Percentiles rank a stretch among this genome's conserved stretches.
phyloP scores from a whole-genome alignment of 2,113 vertebrate genomes.

The Laterallus jamaicensis region DNA sequence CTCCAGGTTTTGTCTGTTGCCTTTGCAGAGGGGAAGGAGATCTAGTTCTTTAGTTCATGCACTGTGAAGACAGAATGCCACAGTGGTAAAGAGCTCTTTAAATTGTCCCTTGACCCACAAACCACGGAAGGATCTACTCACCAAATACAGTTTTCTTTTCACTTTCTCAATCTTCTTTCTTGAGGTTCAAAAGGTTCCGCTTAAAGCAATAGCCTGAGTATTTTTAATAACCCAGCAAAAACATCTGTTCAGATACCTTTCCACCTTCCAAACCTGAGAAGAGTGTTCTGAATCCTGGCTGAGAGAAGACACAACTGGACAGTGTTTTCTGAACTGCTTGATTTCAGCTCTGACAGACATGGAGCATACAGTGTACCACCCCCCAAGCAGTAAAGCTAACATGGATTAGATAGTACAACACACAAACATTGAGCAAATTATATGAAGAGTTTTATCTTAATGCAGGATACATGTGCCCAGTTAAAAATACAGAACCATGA shows the following conservation, averaged over 20 bases:
- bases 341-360: background rate
- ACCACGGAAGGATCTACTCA: too few species aligned
- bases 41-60: background rate
- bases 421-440: background rate
- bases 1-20: background rate
- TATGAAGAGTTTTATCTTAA: slow-evolving; percentile 33
- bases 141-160: background rate
- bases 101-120: background rate
- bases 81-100: background rate
- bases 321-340: background rate
- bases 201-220: background rate
- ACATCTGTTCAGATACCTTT: background rate
- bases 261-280: background rate
- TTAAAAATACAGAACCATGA: background rate
- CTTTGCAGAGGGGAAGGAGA: background rate
- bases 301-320: background rate
- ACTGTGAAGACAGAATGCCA: background rate
- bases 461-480: background rate
- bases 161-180: background rate
- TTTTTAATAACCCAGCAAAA: background rate
- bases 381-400: background rate
- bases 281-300: background rate
- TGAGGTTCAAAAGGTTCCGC: background rate
- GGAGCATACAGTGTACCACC: background rate
- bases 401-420: background rate